A percentile compares a stretch with the other conserved stretches of the same genome.
Conservation (phyloP, 2,113 vertebrate genomes). For the Dolichallabes microphthalmus region DNA sequence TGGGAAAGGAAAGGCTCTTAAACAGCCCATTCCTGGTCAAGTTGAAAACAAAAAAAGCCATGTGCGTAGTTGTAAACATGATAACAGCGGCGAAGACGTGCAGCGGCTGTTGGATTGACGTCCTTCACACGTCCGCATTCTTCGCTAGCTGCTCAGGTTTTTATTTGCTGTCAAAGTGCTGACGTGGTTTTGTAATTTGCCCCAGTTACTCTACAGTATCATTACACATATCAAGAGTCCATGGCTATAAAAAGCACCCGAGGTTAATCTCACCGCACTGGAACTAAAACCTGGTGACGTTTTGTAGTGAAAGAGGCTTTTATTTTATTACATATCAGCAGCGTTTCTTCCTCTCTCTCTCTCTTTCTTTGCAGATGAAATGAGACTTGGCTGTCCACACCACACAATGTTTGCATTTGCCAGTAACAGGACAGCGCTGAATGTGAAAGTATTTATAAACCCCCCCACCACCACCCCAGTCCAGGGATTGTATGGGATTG, state of each 20-base stretch:
- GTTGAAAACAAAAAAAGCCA: slow-evolving; percentile 1
- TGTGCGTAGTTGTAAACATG: slow-evolving; percentile 2
- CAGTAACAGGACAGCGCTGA: slow-evolving; percentile 60
- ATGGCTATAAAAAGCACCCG: slow-evolving; percentile 24
- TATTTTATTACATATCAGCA: slow-evolving; percentile 61
- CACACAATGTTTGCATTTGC: slow-evolving; percentile 46
- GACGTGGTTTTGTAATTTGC: slow-evolving; percentile 29
- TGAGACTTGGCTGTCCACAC: slow-evolving; percentile 60
- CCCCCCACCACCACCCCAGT: slow-evolving; percentile 44
- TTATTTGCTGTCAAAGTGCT: slow-evolving; percentile 22
- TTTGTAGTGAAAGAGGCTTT: slow-evolving; percentile 68
- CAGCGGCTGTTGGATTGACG: background rate
- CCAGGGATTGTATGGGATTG: slow-evolving; percentile 47
- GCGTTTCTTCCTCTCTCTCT: background rate
- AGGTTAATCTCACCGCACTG: slow-evolving; percentile 22
- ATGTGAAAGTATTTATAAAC: slow-evolving; percentile 69
- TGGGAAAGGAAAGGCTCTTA: background rate
- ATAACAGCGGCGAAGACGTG: background rate
- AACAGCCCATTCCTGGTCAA: background rate
- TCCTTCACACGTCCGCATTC: background rate
- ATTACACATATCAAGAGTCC: slow-evolving; percentile 35
- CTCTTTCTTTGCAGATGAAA: slow-evolving; percentile 55
- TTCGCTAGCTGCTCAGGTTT: background rate
- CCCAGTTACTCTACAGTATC: background rate
- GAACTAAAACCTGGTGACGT: slow-evolving; percentile 67